phyloP scores from a whole-genome alignment of 2,797 vertebrate species.

The Linurgus olivaceus region DNA sequence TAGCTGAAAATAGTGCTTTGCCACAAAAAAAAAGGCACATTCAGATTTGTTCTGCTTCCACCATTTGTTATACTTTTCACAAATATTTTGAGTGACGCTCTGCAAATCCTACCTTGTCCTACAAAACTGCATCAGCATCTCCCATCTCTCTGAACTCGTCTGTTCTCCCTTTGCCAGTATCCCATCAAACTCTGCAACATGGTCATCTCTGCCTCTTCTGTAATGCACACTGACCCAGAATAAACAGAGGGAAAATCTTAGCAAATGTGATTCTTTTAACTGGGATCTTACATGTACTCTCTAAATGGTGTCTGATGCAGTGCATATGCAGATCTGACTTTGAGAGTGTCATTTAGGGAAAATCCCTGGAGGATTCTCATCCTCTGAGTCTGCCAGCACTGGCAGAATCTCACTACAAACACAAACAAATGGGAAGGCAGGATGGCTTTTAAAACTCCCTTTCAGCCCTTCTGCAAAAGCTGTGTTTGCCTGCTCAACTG shows the following conservation, averaged over 20 bases:
- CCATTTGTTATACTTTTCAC: neutral
- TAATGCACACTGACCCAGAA: neutral
- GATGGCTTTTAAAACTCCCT: neutral
- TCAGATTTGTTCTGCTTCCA: neutral
- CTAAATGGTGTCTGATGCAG: neutral
- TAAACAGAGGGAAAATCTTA: neutral
- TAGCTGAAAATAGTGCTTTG: slow-evolving; percentile 11
- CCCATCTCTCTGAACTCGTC: neutral
- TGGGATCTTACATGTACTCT: neutral
- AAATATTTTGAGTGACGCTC: neutral
- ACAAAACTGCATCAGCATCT: neutral
- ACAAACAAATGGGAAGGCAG: neutral
- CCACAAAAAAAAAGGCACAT: neutral
- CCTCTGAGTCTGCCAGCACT: neutral
- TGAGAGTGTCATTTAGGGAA: slow-evolving; percentile 14
- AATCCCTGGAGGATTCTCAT: neutral
- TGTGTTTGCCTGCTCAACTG: neutral
- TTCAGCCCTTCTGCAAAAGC: neutral
- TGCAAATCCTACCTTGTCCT: neutral
- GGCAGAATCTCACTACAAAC: neutral
- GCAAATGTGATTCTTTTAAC: neutral
- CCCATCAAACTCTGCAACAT: neutral
- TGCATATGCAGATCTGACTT: neutral
- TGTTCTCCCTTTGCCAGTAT: neutral
- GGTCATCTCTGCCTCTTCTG: neutral